A percentile compares a stretch with the other conserved stretches of the same genome.
These are phyloP conservation scores for Corythoichthys haematopterus DNA, from an alignment of 2,113 vertebrate species.

Conservation along the genomic window DNA sequence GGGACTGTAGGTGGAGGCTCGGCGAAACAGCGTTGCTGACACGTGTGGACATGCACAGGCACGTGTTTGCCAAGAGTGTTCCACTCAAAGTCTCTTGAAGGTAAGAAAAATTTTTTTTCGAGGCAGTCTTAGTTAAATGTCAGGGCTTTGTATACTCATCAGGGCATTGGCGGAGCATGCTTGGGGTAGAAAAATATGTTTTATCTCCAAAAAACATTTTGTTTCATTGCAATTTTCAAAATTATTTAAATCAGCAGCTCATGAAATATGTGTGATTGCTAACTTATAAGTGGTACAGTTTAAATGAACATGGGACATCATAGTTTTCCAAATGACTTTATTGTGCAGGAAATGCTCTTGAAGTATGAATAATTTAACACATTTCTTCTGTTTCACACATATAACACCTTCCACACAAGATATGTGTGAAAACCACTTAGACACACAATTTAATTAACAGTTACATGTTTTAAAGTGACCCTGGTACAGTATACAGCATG, in stretches of 20 bases:
- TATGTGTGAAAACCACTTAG: background rate
- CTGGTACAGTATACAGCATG: background rate
- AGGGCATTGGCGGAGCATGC: too few species aligned
- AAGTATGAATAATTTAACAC: slow-evolving; percentile 3
- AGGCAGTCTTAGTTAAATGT: background rate
- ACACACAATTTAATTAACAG: background rate
- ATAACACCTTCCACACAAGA: background rate
- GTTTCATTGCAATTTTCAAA: too few species aligned
- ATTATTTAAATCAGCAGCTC: background rate
- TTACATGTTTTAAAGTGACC: background rate
- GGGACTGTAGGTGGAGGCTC: too few species aligned
- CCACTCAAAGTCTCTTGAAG: too few species aligned
- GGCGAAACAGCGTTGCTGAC: too few species aligned
- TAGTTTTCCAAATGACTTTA: background rate
- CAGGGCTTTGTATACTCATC: too few species aligned
- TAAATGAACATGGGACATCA: background rate
- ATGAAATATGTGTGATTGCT: background rate
- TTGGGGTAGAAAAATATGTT: background rate
- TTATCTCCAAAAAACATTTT: background rate
- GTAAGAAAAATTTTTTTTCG: too few species aligned
- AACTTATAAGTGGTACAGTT: background rate
- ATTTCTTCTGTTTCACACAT: background rate
- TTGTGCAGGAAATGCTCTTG: background rate
- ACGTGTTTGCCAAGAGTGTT: too few species aligned
- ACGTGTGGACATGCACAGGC: too few species aligned